Percentiles rank a stretch among this genome's conserved stretches.
Conservation (phyloP, 2,888 invertebrate genomes). For the Eupithecia dodoneata region DNA sequence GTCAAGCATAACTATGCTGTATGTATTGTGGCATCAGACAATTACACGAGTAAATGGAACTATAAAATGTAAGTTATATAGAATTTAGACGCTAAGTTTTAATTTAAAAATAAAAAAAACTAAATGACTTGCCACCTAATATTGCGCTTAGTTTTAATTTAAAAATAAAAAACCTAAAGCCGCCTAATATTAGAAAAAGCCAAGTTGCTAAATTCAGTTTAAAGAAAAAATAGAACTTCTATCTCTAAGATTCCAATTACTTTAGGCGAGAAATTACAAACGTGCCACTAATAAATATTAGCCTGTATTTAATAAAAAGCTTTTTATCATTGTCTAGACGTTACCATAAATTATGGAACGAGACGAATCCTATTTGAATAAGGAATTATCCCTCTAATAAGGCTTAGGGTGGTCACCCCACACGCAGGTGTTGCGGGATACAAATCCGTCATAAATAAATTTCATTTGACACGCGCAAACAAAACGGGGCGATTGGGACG, state of each 20-base stretch:
- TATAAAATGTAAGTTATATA: neutral
- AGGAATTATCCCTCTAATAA: conserved; percentile 59
- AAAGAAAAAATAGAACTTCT: neutral
- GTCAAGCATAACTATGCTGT: neutral
- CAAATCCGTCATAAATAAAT: conserved; percentile 79
- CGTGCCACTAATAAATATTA: conserved; percentile 13
- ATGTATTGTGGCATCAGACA: neutral
- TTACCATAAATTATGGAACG: conserved; percentile 48
- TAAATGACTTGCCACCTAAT: neutral
- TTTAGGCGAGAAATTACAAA: conserved; percentile 10
- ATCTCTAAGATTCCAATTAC: conserved; percentile 1
- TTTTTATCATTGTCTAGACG: conserved; percentile 27
- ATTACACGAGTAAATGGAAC: neutral
- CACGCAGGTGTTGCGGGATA: conserved; percentile 69
- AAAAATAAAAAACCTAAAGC: neutral
- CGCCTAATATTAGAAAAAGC: neutral
- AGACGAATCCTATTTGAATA: conserved; percentile 52
- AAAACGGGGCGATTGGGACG: conserved; percentile 64
- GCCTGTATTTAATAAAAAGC: conserved; percentile 28
- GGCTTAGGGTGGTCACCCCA: conserved; percentile 62
- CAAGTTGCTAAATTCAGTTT: neutral
- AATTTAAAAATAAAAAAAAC: neutral
- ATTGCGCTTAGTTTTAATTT: neutral
- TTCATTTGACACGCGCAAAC: conserved; percentile 77
- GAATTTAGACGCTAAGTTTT: neutral